Base-by-base conservation (phyloP, 1,140 invertebrate genomes). In the Drosophila ficusphila region DNA sequence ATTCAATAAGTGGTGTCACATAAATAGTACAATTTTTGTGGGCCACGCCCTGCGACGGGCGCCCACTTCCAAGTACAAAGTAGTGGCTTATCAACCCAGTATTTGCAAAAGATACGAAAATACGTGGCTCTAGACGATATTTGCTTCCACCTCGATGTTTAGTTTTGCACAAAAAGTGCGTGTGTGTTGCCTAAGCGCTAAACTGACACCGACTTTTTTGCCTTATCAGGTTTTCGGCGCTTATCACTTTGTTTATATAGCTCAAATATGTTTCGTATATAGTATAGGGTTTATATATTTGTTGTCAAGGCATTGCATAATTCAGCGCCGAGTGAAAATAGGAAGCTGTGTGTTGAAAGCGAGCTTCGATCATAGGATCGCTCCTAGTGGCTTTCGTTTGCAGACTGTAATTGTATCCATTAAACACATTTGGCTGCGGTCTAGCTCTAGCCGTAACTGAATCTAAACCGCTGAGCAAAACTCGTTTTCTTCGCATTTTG, bases 231-330 rank as follows among this genome's bases (percentile, higher is more conserved):
- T 21, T 23, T 36, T 44, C 16, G 42, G 51, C 34, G 52, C 81
- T 85, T 85, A 85, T 85, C 79, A 38, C 64, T 47, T 52, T 79
- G 71, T 86, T 86, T 83, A 60, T 73, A 47, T 68, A 82, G 79
- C 52, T 42, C 57, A 42, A 52, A 60, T 52, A 34, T 74, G 27
- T 61, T 62, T 7, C 42, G 39, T 49, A 25, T 65, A 56, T 39
- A 44, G 18, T 23, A 46, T 33, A 56, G 29, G 34, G 31, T 47
- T 77, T 49, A 57, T 44, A 54, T 42, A 60, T 41, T 38, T 56
- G 49, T 73, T 39, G 44, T 44, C 38, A 47, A 18, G 65, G 42
- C 39, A 79, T 85, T 85, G 62, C 79, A 86, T 85, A 85, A 85
- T 51, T 44, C 31, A 53, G 14, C 64, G 62, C 47, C 38, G 12